phyloP scores from a whole-genome alignment of 2,888 invertebrate species.

The Rutpela maculata region DNA sequence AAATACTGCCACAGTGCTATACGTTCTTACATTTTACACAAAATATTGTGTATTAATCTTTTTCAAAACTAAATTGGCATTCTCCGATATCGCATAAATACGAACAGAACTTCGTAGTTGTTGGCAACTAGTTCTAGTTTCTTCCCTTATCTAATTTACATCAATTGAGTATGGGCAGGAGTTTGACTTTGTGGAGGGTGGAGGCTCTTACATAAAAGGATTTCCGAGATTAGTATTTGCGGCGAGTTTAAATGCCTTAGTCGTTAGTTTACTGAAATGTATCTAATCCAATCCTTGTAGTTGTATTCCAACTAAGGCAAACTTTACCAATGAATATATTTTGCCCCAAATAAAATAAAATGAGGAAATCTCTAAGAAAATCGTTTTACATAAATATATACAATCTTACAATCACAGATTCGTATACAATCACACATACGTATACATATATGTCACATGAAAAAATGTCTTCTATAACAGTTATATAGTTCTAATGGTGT shows the following conservation, averaged over 20 bases:
- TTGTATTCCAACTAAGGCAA: background rate
- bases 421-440: too few relatives aligned
- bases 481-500: too few relatives aligned
- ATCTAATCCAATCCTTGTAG: conserved; percentile 3
- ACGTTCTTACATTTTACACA: too few relatives aligned
- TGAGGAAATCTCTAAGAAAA: background rate
- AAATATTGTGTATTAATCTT: too few relatives aligned
- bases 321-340: conserved; percentile 3
- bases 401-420: too few relatives aligned
- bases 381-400: background rate
- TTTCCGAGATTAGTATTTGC: conserved; percentile 19
- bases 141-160: background rate
- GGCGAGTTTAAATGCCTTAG: conserved; percentile 26
- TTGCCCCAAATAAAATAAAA: background rate
- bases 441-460: too few relatives aligned
- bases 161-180: background rate
- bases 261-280: background rate
- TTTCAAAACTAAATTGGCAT: too few relatives aligned
- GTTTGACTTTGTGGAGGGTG: background rate
- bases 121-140: background rate
- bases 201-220: conserved; percentile 7
- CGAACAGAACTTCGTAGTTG: too few relatives aligned
- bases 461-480: too few relatives aligned
- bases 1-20: too few relatives aligned
- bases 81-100: too few relatives aligned